Evolutionary conservation across 2,797 vertebrate genomes (phyloP).

Genomic region (Hipposideros larvatus): DNA sequence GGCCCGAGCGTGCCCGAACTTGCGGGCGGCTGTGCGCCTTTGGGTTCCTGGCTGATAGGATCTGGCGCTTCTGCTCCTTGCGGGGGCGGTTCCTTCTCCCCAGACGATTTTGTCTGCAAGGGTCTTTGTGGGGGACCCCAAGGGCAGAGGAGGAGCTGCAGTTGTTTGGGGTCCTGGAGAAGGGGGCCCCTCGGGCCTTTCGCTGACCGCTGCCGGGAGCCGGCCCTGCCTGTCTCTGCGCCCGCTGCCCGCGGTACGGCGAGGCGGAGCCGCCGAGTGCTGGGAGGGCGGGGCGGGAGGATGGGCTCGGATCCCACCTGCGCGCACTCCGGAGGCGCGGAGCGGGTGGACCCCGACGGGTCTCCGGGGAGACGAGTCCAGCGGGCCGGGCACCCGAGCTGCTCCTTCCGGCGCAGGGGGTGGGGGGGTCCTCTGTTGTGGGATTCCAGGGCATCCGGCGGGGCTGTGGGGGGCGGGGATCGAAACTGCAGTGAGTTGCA

Average conservation of each 20-base stretch:
- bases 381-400: background rate
- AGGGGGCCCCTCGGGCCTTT: background rate
- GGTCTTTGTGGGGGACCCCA: background rate
- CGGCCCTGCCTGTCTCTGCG: background rate
- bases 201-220: background rate
- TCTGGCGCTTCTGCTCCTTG: slow-evolving; percentile 68
- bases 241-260: background rate
- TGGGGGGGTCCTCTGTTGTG: background rate
- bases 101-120: slow-evolving; percentile 51
- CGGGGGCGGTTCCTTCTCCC: slow-evolving; percentile 52
- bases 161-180: background rate
- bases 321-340: background rate
- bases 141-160: background rate
- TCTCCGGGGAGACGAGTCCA: background rate
- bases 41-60: slow-evolving; percentile 66
- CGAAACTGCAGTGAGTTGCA: background rate
- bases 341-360: background rate
- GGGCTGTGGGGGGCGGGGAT: background rate
- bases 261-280: background rate
- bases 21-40: slow-evolving; percentile 67
- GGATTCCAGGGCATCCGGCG: background rate
- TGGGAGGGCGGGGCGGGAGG: background rate
- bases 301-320: background rate
- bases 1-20: slow-evolving; percentile 83
- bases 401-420: background rate